Conservation (phyloP, 2,888 invertebrate species). For the Ypsolopha sequella region DNA sequence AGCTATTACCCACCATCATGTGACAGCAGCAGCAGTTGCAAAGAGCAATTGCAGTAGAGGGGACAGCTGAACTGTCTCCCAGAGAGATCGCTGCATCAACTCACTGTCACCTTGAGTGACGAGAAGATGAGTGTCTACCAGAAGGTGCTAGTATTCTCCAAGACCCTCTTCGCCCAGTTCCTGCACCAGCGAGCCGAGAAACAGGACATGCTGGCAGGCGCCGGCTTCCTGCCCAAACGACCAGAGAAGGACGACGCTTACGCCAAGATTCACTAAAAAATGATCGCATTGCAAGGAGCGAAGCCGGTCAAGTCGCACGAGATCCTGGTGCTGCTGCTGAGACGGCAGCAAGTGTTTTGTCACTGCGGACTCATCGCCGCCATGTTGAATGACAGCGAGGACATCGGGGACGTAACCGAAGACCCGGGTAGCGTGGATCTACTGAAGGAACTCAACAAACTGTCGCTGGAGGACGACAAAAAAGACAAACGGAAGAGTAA, state of each 20-base stretch:
- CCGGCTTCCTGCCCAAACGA: constrained; percentile 16
- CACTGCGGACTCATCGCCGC: constrained; percentile 85
- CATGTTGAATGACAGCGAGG: constrained; percentile 58
- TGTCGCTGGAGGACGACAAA: constrained; percentile 58
- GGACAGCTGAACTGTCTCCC: constrained; percentile 76
- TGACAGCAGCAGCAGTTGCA: constrained; percentile 92
- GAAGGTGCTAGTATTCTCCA: constrained; percentile 78
- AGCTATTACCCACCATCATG: constrained; percentile 87
- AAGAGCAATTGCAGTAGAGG: constrained; percentile 77
- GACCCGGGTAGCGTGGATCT: constrained; percentile 68
- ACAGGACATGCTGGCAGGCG: constrained; percentile 32
- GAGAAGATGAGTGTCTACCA: constrained; percentile 85
- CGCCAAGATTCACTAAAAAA: constrained; percentile 73
- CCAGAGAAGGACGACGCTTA: constrained; percentile 58
- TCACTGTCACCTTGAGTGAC: constrained; percentile 73
- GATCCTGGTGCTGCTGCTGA: constrained; percentile 84
- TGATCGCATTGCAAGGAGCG: constrained; percentile 73
- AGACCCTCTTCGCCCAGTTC: constrained; percentile 82
- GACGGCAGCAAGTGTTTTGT: constrained; percentile 90
- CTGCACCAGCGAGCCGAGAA: constrained; percentile 82
- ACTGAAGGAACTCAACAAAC: constrained; percentile 73
- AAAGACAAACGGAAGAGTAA: constrained; percentile 17
- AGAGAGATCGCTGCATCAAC: constrained; percentile 63
- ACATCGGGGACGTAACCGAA: constrained; percentile 19
- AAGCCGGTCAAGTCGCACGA: too few species aligned